Evolutionary conservation across 2,797 vertebrate genomes (phyloP).

Genomic region (Zalophus californianus): DNA sequence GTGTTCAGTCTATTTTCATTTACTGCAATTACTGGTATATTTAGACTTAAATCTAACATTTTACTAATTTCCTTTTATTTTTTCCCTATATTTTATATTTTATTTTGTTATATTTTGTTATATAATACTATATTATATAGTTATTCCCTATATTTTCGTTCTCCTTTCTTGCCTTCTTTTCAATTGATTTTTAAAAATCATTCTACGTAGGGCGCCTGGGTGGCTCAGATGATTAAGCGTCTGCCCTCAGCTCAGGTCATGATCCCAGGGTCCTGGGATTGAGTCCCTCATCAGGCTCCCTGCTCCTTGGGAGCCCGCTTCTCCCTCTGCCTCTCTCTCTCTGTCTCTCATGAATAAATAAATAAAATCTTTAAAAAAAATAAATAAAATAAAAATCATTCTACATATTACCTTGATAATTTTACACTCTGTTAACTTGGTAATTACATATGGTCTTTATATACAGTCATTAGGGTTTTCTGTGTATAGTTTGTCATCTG

Average conservation of each 20-base stretch:
- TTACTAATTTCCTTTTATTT: not conserved
- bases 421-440: not conserved
- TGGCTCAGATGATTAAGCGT: too few species aligned
- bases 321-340: too few species aligned
- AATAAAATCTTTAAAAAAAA: too few species aligned
- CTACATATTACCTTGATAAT: not conserved
- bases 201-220: not conserved
- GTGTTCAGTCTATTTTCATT: not conserved
- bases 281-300: too few species aligned
- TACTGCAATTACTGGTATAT: not conserved
- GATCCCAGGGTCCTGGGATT: too few species aligned
- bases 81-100: not conserved
- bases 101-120: too few species aligned
- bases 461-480: not conserved
- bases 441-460: not conserved
- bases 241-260: too few species aligned
- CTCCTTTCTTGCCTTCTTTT: not conserved
- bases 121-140: too few species aligned
- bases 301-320: too few species aligned
- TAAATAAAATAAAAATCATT: not conserved
- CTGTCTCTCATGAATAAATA: too few species aligned
- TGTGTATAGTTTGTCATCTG: not conserved
- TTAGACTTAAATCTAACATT: not conserved
- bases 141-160: not conserved
- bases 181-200: not conserved